Evolutionary conservation across 2,888 invertebrate genomes (phyloP), one percentile per base, ranked within the genome.

Genomic region (Tolmerus cingulatus): DNA sequence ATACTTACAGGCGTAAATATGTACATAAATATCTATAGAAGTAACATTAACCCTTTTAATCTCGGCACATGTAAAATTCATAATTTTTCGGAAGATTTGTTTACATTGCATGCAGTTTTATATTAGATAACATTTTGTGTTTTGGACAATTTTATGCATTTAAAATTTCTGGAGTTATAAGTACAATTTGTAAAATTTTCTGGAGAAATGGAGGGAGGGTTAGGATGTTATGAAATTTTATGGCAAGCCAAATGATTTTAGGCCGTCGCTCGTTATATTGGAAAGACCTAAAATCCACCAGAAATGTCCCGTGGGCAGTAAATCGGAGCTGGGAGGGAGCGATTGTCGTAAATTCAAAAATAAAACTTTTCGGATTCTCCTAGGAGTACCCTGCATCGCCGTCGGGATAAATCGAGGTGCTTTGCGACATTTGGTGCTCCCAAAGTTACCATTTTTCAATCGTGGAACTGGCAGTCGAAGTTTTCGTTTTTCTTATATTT

Each of bases 361-460:
- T 76, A 76, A 76, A 76, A 76, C 76, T 76, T 76, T 76, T 76
- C 19, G 76, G 37, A 34, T 76, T 19, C 23, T 27, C 12, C 30
- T 34, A 76, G 76, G 76, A 76, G 66, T 76, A 76, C 5, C 27
- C 40, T 19, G 9, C 40, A 14, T 34, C 37, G 82, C 57, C n/a
- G n/a, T 66, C 66, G 37, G 66, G 66, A 84, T 84, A 84, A 84
- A 84, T 84, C 40, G 84, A 66, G 84, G 84, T 84, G 84, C 84
- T 84, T 84, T 84, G 84, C 66, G 74, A 84, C 84, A 84, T 84
- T 84, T 84, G 84, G 84, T 84, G 84, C 66, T 84, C 74, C 84
- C 74, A 74, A 84, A 84, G 84, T 84, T 84, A 57, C 66, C 84
- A 84, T 84, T 84, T 84, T 84, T 84, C 84, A 84, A 84, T 84